Evolutionary conservation across 92 coral and sea anemone genomes (phyloP), one percentile per base, ranked within the genome.

Genomic region (Virgularia gustaviana): DNA sequence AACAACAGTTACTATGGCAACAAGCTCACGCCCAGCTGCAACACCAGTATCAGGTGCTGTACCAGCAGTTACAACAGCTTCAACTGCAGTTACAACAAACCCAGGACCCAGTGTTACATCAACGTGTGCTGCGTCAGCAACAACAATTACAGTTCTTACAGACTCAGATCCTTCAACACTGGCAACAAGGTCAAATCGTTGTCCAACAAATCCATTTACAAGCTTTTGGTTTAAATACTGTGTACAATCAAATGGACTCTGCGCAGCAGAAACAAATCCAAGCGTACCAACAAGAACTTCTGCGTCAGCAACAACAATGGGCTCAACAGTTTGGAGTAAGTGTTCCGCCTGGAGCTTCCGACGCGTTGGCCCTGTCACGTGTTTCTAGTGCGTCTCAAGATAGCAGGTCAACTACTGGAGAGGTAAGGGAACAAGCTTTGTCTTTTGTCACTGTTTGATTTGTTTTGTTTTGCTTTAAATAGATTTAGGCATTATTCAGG

Each of bases 241-340:
- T 68, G 75, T 68, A 27, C 38, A 68, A 68, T 18, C 75, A 70
- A 23, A 63, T 82, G 59, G 80, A 78, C 1, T 82, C 86, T 6
- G 57, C 82, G 15, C 79, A 89, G 29, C 85, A 83, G 35, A 83
- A 89, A 49, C 97, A 86, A 42, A 88, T 88, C 57, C 87, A 88
- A 51, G 75, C 88, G 2, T 33, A 82, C 18, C 97, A 91, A 18
- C 99, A 94, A 84, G 96, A 94, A 62, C 79, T 87, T 34, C 30
- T 94, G 75, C 89, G 81, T 12, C 77, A 83, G 8, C 90, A 90
- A 73, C 99, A 94, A 79, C 89, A 86, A 73, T 94, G 90, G 70
- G 73, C 90, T 35, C 88, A 87, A 61, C 90, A 89, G 89, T 68
- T 49, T 68, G 62, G 61, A 20, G 62, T 42, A 0, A 18, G 57